A percentile compares a stretch with the other conserved stretches of the same genome.
phyloP scores from a whole-genome alignment of 2,113 vertebrate species.

The Mystacornis crossleyi region DNA sequence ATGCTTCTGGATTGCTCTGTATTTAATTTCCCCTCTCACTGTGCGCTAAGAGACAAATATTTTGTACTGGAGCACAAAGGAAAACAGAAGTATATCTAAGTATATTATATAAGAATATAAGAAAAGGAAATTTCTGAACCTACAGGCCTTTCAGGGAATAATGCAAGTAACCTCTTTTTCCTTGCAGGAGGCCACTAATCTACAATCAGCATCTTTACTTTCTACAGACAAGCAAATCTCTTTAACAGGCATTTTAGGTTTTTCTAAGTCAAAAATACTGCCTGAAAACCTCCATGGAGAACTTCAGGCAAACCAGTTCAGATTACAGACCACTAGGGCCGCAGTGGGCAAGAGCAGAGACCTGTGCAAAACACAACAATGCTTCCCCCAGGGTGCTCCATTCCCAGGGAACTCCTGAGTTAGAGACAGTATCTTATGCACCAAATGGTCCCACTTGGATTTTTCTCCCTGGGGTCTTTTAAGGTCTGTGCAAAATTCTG shows the following conservation, averaged over 20 bases:
- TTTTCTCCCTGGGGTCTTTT: background rate
- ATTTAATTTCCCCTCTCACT: background rate
- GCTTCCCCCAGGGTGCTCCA: background rate
- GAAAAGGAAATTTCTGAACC: background rate
- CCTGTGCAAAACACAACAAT: background rate
- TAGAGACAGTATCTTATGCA: background rate
- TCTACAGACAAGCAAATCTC: background rate
- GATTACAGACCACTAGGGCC: background rate
- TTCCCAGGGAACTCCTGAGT: background rate
- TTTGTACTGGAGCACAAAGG: background rate
- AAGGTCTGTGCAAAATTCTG: background rate
- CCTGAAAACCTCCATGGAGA: background rate
- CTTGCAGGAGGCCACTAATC: background rate
- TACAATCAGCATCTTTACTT: background rate
- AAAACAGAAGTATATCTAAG: background rate
- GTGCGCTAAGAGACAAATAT: background rate
- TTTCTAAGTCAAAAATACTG: background rate
- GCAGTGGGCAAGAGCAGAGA: background rate
- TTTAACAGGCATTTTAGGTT: background rate
- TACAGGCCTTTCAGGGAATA: background rate
- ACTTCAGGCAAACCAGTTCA: background rate
- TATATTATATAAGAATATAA: background rate
- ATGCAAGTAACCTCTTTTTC: background rate
- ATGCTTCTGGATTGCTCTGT: background rate
- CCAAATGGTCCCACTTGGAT: background rate